Evolutionary conservation across 2,888 invertebrate genomes (phyloP).

Genomic region (Pterostichus niger): DNA sequence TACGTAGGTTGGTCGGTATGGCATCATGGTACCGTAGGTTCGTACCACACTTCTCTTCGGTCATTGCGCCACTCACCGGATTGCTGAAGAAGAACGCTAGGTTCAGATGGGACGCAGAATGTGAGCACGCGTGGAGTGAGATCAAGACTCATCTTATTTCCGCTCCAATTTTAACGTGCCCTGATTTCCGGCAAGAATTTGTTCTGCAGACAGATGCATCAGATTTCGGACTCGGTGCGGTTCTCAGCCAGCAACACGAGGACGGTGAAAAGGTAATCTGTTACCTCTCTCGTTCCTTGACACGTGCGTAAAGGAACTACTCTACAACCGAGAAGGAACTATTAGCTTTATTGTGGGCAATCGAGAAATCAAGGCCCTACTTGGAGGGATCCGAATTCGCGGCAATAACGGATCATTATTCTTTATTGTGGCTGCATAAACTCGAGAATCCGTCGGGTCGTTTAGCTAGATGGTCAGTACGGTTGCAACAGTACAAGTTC

Average conservation of each 20-base stretch:
- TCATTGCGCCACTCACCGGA: constrained; percentile 39
- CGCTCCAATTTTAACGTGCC: constrained; percentile 52
- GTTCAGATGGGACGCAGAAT: constrained; percentile 26
- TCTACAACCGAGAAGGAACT: background rate
- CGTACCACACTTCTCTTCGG: constrained; percentile 13
- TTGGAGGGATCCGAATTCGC: background rate
- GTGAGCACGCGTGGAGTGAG: constrained; percentile 1
- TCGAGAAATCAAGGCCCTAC: background rate
- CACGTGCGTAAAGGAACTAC: background rate
- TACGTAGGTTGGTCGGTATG: constrained; percentile 62
- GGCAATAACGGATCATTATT: background rate
- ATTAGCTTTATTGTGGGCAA: background rate
- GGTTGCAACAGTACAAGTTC: too few relatives aligned
- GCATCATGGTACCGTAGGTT: constrained; percentile 65
- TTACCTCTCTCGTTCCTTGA: background rate
- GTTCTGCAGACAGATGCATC: constrained; percentile 52
- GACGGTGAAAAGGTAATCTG: constrained; percentile 8
- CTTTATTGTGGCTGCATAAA: constrained; percentile 4
- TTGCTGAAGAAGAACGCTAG: constrained; percentile 17
- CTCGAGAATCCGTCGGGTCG: too few relatives aligned
- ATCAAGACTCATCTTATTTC: constrained; percentile 36
- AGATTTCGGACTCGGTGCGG: constrained; percentile 42
- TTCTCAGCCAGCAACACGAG: background rate
- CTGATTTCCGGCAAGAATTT: constrained; percentile 34
- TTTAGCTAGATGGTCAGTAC: too few relatives aligned